These are phyloP conservation scores for Dynastes tityus DNA, from an alignment of 2,888 invertebrate genomes.

Conservation along the genomic window DNA sequence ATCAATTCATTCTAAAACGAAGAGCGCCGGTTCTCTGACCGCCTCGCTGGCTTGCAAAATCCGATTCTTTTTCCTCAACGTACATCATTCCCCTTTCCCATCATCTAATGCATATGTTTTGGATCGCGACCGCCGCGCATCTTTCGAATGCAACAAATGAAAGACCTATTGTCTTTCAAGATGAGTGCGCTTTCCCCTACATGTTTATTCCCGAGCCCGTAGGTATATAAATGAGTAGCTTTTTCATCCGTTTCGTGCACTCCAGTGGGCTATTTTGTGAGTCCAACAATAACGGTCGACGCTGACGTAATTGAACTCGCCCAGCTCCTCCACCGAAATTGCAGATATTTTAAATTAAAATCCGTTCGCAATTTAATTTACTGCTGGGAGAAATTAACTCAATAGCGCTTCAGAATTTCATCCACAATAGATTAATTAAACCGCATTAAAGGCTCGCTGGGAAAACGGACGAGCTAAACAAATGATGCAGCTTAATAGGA, in stretches of 20 bases:
- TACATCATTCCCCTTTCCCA: not conserved
- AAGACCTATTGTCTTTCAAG: constrained; percentile 19
- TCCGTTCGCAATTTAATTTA: not conserved
- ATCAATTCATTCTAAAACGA: constrained; percentile 29
- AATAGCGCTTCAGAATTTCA: too few relatives aligned
- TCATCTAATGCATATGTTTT: constrained; percentile 24
- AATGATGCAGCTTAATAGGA: too few relatives aligned
- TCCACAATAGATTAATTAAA: too few relatives aligned
- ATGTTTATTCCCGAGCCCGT: too few relatives aligned
- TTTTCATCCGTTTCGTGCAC: too few relatives aligned
- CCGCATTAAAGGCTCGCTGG: too few relatives aligned
- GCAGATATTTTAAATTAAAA: not conserved
- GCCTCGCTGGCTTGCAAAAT: not conserved
- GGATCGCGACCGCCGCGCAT: not conserved
- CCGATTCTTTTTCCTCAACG: not conserved
- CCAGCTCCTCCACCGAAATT: not conserved
- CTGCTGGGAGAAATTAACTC: too few relatives aligned
- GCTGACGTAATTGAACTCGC: not conserved
- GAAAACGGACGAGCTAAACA: too few relatives aligned
- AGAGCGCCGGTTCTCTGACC: constrained; percentile 6
- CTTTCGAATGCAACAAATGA: not conserved
- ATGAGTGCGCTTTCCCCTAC: constrained; percentile 1
- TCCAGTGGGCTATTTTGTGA: too few relatives aligned
- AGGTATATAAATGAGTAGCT: too few relatives aligned
- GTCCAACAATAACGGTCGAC: too few relatives aligned